Percentiles rank a stretch among this genome's conserved stretches.
phyloP scores from a whole-genome alignment of 2,113 vertebrate genomes.

The Oryzias curvinotus region DNA sequence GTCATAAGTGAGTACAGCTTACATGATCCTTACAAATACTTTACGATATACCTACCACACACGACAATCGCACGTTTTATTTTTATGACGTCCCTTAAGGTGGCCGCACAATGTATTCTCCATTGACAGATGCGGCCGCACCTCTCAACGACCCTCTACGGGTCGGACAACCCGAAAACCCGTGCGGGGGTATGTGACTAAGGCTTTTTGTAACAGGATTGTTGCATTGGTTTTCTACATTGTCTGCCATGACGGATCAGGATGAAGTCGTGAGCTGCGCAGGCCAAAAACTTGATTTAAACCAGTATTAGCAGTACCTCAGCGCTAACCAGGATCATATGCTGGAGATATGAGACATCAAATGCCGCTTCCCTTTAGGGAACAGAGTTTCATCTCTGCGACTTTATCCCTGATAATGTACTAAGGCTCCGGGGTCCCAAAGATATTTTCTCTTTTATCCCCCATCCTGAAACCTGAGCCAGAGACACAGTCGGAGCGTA shows the following conservation, averaged over 20 bases:
- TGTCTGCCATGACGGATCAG: slow-evolving; percentile 48
- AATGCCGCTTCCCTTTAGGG: slow-evolving; percentile 45
- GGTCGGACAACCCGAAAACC: too few relatives aligned
- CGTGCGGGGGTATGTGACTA: too few relatives aligned
- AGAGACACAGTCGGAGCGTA: slow-evolving; percentile 42
- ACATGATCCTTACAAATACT: too few relatives aligned
- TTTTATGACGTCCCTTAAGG: too few relatives aligned
- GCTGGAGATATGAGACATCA: slow-evolving; percentile 53
- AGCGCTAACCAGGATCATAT: slow-evolving; percentile 42
- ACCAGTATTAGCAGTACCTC: slow-evolving; percentile 44
- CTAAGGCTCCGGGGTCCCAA: slow-evolving; percentile 37
- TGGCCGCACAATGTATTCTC: too few relatives aligned
- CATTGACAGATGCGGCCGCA: too few relatives aligned
- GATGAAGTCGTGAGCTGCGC: slow-evolving; percentile 40
- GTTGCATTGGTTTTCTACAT: slow-evolving; percentile 23
- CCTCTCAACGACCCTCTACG: too few relatives aligned
- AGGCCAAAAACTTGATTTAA: slow-evolving; percentile 55
- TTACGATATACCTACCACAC: too few relatives aligned
- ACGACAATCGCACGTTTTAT: too few relatives aligned
- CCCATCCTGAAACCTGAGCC: slow-evolving; percentile 57
- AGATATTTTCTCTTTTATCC: slow-evolving; percentile 60
- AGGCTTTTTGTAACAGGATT: background rate
- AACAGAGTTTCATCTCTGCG: slow-evolving; percentile 44
- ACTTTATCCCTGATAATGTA: slow-evolving; percentile 62
- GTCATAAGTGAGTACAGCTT: too few relatives aligned